Conservation (phyloP, 1,140 invertebrate species). For the Anastrepha obliqua region DNA sequence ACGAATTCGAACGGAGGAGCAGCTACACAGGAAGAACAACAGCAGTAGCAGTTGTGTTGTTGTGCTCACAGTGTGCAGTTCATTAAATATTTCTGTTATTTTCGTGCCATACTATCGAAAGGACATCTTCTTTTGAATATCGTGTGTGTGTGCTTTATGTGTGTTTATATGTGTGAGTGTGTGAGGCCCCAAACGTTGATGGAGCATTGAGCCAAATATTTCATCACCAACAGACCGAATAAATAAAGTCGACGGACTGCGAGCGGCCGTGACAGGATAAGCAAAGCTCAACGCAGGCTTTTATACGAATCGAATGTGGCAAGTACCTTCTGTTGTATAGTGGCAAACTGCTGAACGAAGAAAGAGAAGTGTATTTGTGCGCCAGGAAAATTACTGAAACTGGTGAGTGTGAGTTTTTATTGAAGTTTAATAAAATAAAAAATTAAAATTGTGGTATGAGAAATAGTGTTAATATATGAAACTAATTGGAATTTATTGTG, state of each 20-base stretch:
- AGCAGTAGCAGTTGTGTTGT: slow-evolving; percentile 15
- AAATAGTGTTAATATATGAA: background rate
- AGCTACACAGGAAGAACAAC: background rate
- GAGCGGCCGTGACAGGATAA: background rate
- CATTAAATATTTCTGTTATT: background rate
- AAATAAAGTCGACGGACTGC: background rate
- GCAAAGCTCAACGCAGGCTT: background rate
- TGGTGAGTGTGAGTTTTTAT: slow-evolving; percentile 7
- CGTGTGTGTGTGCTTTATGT: background rate
- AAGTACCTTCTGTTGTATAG: background rate
- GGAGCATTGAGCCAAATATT: background rate
- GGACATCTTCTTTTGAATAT: background rate
- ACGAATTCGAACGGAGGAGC: slow-evolving; percentile 25
- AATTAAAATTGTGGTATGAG: background rate
- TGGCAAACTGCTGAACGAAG: background rate
- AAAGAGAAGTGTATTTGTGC: background rate
- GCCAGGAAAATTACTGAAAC: background rate
- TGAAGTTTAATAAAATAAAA: background rate
- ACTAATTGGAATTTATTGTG: background rate
- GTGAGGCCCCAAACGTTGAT: background rate
- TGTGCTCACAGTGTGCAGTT: slow-evolving; percentile 45
- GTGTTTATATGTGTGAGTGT: background rate
- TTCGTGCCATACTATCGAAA: background rate
- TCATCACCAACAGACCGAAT: background rate
- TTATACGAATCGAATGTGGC: background rate